A percentile compares a stretch with the other conserved stretches of the same genome.
phyloP scores from a whole-genome alignment of 53 echinoderm and acorn worm genomes.

The Holothuria scabra region DNA sequence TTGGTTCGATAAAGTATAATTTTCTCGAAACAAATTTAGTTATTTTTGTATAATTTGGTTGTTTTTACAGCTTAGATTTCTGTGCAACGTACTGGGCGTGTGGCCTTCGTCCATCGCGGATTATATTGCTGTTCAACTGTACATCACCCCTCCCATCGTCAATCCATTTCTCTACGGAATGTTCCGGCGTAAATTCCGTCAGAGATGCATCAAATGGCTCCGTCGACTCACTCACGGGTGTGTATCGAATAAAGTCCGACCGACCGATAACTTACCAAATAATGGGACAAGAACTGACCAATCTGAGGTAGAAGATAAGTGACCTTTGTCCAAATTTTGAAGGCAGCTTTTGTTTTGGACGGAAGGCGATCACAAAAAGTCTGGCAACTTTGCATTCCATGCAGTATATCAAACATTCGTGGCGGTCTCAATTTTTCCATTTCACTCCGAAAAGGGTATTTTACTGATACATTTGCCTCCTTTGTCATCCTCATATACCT shows the following conservation, averaged over 20 bases:
- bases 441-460: too few relatives aligned
- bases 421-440: too few relatives aligned
- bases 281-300: slow-evolving; percentile 9
- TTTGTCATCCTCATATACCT: too few relatives aligned
- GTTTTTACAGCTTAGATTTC: slow-evolving; percentile 66
- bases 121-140: slow-evolving; percentile 75
- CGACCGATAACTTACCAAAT: neutral
- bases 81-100: slow-evolving; percentile 71
- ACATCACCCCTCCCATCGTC: slow-evolving; percentile 71
- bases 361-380: too few relatives aligned
- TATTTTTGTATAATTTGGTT: slow-evolving; percentile 15
- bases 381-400: too few relatives aligned
- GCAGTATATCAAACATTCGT: too few relatives aligned
- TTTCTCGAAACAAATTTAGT: neutral
- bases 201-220: slow-evolving; percentile 15
- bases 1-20: neutral
- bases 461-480: too few relatives aligned
- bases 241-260: slow-evolving; percentile 26
- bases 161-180: slow-evolving; percentile 87
- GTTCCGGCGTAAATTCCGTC: slow-evolving; percentile 67
- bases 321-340: too few relatives aligned
- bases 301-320: neutral
- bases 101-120: slow-evolving; percentile 73
- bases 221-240: neutral
- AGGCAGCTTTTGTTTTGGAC: too few relatives aligned